phyloP scores from a whole-genome alignment of 2,797 vertebrate genomes.

The Diceros bicornis region DNA sequence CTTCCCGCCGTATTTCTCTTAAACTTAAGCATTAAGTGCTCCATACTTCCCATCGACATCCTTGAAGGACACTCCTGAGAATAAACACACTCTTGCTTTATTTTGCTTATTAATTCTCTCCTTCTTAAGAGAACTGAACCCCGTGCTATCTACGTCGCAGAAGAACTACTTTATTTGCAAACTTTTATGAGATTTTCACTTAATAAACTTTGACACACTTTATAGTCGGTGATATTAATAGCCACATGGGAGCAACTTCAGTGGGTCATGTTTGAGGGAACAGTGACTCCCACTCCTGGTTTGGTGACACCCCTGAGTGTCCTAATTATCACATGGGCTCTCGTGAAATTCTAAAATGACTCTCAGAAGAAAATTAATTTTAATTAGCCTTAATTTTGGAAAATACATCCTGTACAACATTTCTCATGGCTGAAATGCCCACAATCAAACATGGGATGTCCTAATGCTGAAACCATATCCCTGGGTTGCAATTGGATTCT shows the following conservation, averaged over 20 bases:
- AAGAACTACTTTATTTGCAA: constrained; percentile 70
- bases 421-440: neutral
- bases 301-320: constrained; percentile 61
- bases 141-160: constrained; percentile 51
- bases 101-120: constrained; percentile 72
- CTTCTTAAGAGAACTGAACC: constrained; percentile 34
- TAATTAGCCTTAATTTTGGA: constrained; percentile 77
- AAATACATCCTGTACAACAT: constrained; percentile 21
- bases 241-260: neutral
- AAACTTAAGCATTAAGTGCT: constrained; percentile 54
- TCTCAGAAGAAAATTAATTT: constrained; percentile 78
- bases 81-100: constrained; percentile 44
- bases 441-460: neutral
- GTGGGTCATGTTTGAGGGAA: constrained; percentile 53
- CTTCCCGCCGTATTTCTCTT: constrained; percentile 32
- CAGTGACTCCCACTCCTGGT: constrained; percentile 13
- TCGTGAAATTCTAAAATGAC: constrained; percentile 63
- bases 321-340: constrained; percentile 63
- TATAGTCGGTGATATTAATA: constrained; percentile 64
- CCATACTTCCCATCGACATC: neutral
- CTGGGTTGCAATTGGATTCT: neutral
- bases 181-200: constrained; percentile 47
- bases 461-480: neutral
- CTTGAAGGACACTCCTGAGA: constrained; percentile 49
- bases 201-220: constrained; percentile 72